These are phyloP conservation scores for Pollenia angustigena DNA, from an alignment of 2,888 invertebrate genomes.

Conservation along the genomic window DNA sequence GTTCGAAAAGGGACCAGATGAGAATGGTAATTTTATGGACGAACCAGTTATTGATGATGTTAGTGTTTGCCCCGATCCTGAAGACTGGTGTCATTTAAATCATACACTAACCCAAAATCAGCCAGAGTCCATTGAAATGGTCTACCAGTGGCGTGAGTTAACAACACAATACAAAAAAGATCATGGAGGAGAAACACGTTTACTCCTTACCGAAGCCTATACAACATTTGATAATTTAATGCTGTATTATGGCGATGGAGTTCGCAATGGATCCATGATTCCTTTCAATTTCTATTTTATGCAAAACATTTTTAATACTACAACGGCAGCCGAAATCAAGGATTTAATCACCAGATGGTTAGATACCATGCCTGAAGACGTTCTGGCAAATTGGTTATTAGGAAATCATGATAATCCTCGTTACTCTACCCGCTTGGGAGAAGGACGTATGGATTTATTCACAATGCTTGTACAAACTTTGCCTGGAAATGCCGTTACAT, in stretches of 20 bases:
- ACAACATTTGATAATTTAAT: constrained; percentile 86
- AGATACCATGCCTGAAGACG: constrained; percentile 86
- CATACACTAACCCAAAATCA: constrained; percentile 76
- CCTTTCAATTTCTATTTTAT: constrained; percentile 91
- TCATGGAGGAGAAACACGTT: constrained; percentile 84
- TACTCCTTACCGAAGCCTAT: constrained; percentile 91
- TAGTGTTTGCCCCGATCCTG: constrained; percentile 67
- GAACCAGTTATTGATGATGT: constrained; percentile 84
- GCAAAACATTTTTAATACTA: constrained; percentile 81
- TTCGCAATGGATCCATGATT: constrained; percentile 87
- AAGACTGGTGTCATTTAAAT: constrained; percentile 72
- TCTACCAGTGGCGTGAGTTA: constrained; percentile 87
- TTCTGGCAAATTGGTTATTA: constrained; percentile 89
- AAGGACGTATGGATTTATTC: constrained; percentile 88
- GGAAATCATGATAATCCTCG: constrained; percentile 91
- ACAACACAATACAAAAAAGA: constrained; percentile 85
- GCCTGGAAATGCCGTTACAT: constrained; percentile 92
- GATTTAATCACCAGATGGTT: constrained; percentile 87
- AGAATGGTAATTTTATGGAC: constrained; percentile 85
- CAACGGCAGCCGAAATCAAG: constrained; percentile 85
- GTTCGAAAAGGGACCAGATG: constrained; percentile 85
- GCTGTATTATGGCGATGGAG: constrained; percentile 86
- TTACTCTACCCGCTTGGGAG: constrained; percentile 86
- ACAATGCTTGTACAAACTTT: constrained; percentile 91
- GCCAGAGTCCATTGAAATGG: constrained; percentile 87